Evolutionary conservation across 2,888 invertebrate genomes (phyloP).

Genomic region (Troglohyphantes excavatus): DNA sequence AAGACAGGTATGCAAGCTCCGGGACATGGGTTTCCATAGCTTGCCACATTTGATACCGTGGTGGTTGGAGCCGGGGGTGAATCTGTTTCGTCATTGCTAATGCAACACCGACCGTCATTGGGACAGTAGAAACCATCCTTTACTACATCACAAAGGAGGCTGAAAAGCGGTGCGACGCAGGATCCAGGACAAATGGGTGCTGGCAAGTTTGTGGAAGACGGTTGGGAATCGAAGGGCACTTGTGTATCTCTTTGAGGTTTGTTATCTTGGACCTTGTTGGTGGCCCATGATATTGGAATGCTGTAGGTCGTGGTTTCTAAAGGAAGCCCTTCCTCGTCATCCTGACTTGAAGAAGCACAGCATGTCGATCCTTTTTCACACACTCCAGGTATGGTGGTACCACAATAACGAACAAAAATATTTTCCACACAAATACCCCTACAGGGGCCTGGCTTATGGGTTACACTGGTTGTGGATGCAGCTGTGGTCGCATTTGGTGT

Average conservation of each 20-base stretch:
- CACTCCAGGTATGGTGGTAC: constrained; percentile 45
- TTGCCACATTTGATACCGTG: constrained; percentile 65
- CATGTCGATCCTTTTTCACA: constrained; percentile 74
- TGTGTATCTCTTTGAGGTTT: not conserved
- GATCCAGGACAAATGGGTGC: constrained; percentile 87
- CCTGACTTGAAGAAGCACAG: constrained; percentile 47
- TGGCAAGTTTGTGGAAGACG: constrained; percentile 81
- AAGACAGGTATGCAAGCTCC: constrained; percentile 81
- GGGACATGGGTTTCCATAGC: constrained; percentile 78
- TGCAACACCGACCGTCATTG: constrained; percentile 90
- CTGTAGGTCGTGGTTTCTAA: constrained; percentile 15
- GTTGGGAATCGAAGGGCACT: constrained; percentile 11
- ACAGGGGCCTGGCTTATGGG: constrained; percentile 56
- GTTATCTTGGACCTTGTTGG: constrained; percentile 3
- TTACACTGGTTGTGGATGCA: constrained; percentile 18
- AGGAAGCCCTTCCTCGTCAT: constrained; percentile 7
- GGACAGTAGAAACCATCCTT: constrained; percentile 90
- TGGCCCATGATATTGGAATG: constrained; percentile 26
- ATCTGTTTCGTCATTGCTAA: constrained; percentile 82
- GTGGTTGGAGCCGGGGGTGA: constrained; percentile 83
- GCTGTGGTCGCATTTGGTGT: constrained; percentile 1
- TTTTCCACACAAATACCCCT: constrained; percentile 79
- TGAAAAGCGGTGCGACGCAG: constrained; percentile 91
- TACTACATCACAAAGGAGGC: constrained; percentile 92
- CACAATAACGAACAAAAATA: constrained; percentile 75